phyloP scores from a whole-genome alignment of 2,888 invertebrate species.

The Ischnura elegans region DNA sequence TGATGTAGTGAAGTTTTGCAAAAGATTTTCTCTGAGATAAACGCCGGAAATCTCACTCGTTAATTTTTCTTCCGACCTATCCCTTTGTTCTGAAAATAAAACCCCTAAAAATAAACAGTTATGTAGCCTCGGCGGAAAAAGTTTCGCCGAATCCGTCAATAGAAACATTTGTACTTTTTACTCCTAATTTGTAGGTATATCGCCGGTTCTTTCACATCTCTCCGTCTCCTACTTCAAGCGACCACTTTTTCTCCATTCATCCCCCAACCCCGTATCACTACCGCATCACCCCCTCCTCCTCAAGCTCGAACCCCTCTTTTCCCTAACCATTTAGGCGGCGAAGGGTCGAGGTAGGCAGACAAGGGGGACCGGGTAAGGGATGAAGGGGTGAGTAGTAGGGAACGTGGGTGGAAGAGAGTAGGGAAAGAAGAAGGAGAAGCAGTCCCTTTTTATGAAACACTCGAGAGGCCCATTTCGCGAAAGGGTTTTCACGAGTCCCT shows the following conservation, averaged over 20 bases:
- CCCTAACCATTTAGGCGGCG: neutral
- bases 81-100: too few relatives aligned
- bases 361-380: neutral
- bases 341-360: neutral
- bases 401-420: neutral
- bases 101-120: too few relatives aligned
- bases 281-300: neutral
- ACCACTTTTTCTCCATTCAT: neutral
- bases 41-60: too few relatives aligned
- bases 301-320: neutral
- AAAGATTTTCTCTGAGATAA: too few relatives aligned
- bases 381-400: neutral
- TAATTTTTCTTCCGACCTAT: too few relatives aligned
- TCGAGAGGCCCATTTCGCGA: constrained; percentile 35
- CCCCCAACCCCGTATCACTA: neutral
- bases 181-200: neutral
- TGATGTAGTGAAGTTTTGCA: too few relatives aligned
- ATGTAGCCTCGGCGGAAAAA: too few relatives aligned
- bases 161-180: too few relatives aligned
- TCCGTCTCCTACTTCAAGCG: neutral
- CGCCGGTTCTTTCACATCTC: neutral
- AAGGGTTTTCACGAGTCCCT: constrained; percentile 37
- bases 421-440: neutral
- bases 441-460: constrained; percentile 38
- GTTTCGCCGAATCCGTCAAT: too few relatives aligned